A percentile compares a stretch with the other conserved stretches of the same genome.
These are phyloP conservation scores for Myiotriccus ornatus DNA, from an alignment of 2,797 vertebrate genomes.

Conservation along the genomic window DNA sequence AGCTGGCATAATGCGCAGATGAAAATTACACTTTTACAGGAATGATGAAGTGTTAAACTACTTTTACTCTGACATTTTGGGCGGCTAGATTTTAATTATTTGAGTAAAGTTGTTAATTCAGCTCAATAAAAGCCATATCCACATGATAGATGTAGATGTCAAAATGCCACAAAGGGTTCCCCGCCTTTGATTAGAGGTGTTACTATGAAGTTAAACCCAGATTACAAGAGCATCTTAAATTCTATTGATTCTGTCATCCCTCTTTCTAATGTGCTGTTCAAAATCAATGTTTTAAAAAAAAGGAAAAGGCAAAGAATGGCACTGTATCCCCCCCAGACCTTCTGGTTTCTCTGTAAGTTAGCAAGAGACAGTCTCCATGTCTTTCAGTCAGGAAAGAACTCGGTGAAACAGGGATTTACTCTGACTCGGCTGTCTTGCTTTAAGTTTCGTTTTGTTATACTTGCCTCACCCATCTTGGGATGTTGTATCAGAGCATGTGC, in stretches of 20 bases:
- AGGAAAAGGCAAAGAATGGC: background rate
- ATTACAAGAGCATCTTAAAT: slow-evolving; percentile 71
- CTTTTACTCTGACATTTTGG: slow-evolving; percentile 61
- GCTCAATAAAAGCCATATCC: slow-evolving; percentile 49
- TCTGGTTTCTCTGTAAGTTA: slow-evolving; percentile 21
- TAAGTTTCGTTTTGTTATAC: slow-evolving; percentile 57
- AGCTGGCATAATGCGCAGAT: slow-evolving; percentile 39
- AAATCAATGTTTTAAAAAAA: slow-evolving; percentile 8
- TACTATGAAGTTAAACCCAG: slow-evolving; percentile 61
- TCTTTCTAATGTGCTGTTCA: slow-evolving; percentile 53
- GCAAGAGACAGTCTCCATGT: background rate
- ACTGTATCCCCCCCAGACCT: background rate
- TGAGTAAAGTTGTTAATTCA: slow-evolving; percentile 61
- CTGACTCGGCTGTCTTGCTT: slow-evolving; percentile 39
- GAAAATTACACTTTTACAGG: slow-evolving; percentile 57
- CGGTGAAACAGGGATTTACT: slow-evolving; percentile 43
- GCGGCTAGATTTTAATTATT: slow-evolving; percentile 67
- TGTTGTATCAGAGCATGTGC: background rate
- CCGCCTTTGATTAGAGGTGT: slow-evolving; percentile 68
- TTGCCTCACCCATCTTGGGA: slow-evolving; percentile 33
- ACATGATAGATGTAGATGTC: slow-evolving; percentile 65
- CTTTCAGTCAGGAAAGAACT: slow-evolving; percentile 47
- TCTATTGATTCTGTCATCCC: slow-evolving; percentile 69
- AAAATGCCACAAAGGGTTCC: slow-evolving; percentile 51
- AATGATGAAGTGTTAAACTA: slow-evolving; percentile 55